A percentile compares a stretch with the other conserved stretches of the same genome.
Conservation (phyloP, 2,113 vertebrate species). For the Urocolius indicus region DNA sequence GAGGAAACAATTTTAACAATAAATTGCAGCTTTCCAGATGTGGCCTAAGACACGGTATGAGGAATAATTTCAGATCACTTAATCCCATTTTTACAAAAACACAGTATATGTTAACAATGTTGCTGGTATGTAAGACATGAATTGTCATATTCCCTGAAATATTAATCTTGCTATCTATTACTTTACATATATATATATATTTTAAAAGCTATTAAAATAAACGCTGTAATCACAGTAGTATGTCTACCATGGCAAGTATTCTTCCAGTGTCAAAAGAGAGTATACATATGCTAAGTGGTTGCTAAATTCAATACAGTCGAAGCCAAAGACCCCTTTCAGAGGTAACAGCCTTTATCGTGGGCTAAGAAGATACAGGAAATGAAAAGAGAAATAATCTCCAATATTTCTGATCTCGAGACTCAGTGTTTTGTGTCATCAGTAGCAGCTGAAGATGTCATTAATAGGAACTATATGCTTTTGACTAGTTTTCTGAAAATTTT, state of each 20-base stretch:
- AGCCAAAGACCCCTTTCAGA: not conserved
- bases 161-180: not conserved
- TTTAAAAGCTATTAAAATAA: not conserved
- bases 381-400: not conserved
- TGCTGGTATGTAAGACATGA: not conserved
- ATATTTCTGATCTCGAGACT: not conserved
- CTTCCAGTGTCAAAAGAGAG: not conserved
- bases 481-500: not conserved
- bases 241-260: not conserved
- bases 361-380: not conserved
- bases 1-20: not conserved
- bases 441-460: not conserved
- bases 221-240: not conserved
- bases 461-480: not conserved
- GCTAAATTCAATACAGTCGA: not conserved
- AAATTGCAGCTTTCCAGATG: not conserved
- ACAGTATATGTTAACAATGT: not conserved
- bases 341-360: not conserved
- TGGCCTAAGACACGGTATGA: accelerated
- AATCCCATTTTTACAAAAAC: not conserved
- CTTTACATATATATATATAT: not conserved
- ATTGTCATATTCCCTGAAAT: not conserved
- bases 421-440: not conserved
- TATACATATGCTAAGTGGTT: not conserved
- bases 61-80: not conserved